Conservation (phyloP, 1,140 invertebrate species). For the Copidosoma floridanum region DNA sequence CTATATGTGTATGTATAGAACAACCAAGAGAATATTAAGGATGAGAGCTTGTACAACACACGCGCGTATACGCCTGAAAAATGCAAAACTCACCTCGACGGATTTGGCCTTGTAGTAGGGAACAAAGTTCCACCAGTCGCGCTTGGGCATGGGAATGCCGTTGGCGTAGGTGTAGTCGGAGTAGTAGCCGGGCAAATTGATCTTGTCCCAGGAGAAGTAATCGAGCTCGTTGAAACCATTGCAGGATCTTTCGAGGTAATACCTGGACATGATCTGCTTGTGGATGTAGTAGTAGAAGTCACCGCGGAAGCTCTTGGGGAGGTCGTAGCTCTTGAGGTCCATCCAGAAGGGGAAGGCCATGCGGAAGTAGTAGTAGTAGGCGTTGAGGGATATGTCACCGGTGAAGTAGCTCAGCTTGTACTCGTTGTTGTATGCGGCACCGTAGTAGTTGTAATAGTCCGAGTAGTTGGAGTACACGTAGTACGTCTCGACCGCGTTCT, state of each 20-base stretch:
- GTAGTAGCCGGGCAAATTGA: constrained; percentile 64
- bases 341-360: constrained; percentile 67
- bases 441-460: constrained; percentile 37
- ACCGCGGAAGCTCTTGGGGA: constrained; percentile 60
- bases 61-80: no score
- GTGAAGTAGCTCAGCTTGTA: constrained; percentile 69
- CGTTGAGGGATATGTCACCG: constrained; percentile 69
- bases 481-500: constrained; percentile 34
- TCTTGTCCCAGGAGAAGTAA: constrained; percentile 59
- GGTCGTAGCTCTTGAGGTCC: constrained; percentile 55
- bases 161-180: constrained; percentile 66
- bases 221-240: constrained; percentile 62
- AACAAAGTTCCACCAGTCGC: constrained; percentile 44
- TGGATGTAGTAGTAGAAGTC: constrained; percentile 62
- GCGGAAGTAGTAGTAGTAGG: constrained; percentile 70
- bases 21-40: not conserved
- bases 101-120: constrained; percentile 46
- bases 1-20: constrained; percentile 31
- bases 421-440: constrained; percentile 55
- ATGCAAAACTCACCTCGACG: constrained; percentile 38
- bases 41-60: not conserved
- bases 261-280: constrained; percentile 64
- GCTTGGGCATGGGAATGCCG: constrained; percentile 64
- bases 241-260: constrained; percentile 66
- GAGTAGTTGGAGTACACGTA: constrained; percentile 48